These are phyloP conservation scores for Setophaga petechia DNA, from an alignment of 2,113 vertebrate species.

Conservation along the genomic window DNA sequence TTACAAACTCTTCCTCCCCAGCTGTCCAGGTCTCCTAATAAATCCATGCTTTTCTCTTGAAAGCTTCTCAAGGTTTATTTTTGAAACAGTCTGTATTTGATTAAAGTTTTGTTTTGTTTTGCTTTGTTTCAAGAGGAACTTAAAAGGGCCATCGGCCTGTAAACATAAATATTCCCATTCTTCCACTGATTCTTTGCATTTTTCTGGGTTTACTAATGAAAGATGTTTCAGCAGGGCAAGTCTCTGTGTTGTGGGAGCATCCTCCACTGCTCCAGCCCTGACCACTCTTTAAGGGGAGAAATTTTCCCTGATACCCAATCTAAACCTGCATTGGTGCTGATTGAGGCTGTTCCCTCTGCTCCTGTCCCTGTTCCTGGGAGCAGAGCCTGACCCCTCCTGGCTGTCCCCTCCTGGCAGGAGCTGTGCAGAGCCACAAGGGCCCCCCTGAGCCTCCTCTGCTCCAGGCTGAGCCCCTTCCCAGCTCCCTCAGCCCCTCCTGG, in stretches of 20 bases:
- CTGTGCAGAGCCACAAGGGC: background rate
- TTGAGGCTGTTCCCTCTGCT: rapidly evolving
- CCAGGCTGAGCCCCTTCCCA: background rate
- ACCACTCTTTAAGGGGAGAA: background rate
- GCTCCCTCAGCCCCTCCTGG: rapidly evolving
- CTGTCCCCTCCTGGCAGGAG: background rate
- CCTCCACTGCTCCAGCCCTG: background rate
- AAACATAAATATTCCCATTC: constrained; percentile 62
- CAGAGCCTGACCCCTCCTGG: rapidly evolving
- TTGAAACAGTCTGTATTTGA: constrained; percentile 33
- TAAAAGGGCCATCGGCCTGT: background rate
- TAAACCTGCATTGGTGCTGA: rapidly evolving
- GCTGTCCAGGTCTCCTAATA: constrained; percentile 26
- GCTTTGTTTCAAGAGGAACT: constrained; percentile 21
- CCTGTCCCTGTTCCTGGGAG: background rate
- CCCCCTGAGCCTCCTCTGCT: background rate
- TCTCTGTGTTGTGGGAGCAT: background rate
- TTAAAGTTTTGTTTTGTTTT: constrained; percentile 38
- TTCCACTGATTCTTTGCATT: constrained; percentile 31
- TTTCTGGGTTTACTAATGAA: constrained; percentile 5
- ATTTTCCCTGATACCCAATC: background rate
- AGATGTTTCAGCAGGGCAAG: background rate
- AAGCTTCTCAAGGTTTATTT: constrained; percentile 49
- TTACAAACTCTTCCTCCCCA: constrained; percentile 31
- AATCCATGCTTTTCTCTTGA: background rate